These are phyloP conservation scores for Phrynocephalus guinanensis DNA, from an alignment of 2,797 vertebrate genomes.

Conservation along the genomic window DNA sequence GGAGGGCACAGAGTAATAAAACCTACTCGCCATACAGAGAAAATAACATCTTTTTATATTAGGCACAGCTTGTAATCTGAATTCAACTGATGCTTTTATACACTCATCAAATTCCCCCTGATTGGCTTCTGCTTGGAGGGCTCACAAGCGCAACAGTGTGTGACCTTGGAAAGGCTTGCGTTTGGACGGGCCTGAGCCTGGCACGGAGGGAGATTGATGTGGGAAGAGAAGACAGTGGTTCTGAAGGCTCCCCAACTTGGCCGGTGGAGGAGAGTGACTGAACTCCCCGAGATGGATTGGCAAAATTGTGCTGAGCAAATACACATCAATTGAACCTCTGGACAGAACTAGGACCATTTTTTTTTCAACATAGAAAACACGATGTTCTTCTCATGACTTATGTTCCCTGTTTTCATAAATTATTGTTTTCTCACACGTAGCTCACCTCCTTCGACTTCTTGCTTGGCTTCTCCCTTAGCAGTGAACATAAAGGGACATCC, in stretches of 20 bases:
- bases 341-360: not conserved
- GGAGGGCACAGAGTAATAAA: constrained; percentile 47
- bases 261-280: not conserved
- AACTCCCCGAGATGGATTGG: constrained; percentile 10
- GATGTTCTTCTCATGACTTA: not conserved
- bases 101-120: not conserved
- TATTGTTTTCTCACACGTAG: constrained; percentile 42
- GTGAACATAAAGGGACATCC: constrained; percentile 30
- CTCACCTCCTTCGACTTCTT: constrained; percentile 25
- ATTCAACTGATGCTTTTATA: not conserved
- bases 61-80: not conserved
- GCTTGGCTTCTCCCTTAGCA: constrained; percentile 27
- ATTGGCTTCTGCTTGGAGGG: constrained; percentile 2
- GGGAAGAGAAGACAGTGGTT: constrained; percentile 29
- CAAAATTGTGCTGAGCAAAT: not conserved
- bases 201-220: not conserved
- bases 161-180: not conserved
- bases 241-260: constrained; percentile 12
- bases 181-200: constrained; percentile 1
- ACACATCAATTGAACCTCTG: not conserved
- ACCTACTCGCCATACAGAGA: constrained; percentile 10
- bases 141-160: constrained; percentile 24
- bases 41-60: not conserved
- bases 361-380: constrained; percentile 35
- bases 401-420: constrained; percentile 38